Conservation (phyloP, 1,140 invertebrate species). For the Lasaia peninsularis region DNA sequence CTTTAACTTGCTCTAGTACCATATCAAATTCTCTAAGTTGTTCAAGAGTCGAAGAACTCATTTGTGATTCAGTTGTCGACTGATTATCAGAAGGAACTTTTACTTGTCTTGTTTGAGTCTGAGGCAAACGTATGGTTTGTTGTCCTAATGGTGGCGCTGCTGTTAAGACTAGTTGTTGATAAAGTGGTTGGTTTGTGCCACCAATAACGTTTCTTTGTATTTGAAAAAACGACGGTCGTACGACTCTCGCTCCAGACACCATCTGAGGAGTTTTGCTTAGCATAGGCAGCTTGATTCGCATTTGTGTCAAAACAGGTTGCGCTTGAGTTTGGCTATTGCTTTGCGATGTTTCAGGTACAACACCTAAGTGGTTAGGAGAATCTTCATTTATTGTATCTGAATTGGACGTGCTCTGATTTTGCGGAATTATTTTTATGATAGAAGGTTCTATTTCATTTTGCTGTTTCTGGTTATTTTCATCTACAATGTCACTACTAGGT, state of each 20-base stretch:
- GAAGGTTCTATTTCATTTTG: conserved; percentile 59
- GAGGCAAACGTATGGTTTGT: conserved; percentile 69
- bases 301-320: conserved; percentile 73
- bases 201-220: conserved; percentile 79
- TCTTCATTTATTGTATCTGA: conserved; percentile 51
- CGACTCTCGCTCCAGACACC: conserved; percentile 72
- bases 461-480: conserved; percentile 59
- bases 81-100: conserved; percentile 54
- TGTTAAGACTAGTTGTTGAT: conserved; percentile 70
- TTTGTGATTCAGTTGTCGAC: conserved; percentile 63
- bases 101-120: conserved; percentile 45
- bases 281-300: conserved; percentile 76
- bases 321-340: conserved; percentile 35
- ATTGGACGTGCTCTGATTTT: conserved; percentile 40
- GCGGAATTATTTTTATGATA: conserved; percentile 71
- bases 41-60: conserved; percentile 82
- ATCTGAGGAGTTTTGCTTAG: conserved; percentile 69
- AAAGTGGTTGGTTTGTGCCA: conserved; percentile 70
- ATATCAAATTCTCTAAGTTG: conserved; percentile 89
- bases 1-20: conserved; percentile 88
- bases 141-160: conserved; percentile 68
- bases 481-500: conserved; percentile 64
- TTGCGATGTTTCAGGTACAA: conserved; percentile 40
- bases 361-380: conserved; percentile 37
- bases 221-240: conserved; percentile 78